Evolutionary conservation across 2,888 invertebrate species (phyloP).

Genomic region (Uropetala carovei): DNA sequence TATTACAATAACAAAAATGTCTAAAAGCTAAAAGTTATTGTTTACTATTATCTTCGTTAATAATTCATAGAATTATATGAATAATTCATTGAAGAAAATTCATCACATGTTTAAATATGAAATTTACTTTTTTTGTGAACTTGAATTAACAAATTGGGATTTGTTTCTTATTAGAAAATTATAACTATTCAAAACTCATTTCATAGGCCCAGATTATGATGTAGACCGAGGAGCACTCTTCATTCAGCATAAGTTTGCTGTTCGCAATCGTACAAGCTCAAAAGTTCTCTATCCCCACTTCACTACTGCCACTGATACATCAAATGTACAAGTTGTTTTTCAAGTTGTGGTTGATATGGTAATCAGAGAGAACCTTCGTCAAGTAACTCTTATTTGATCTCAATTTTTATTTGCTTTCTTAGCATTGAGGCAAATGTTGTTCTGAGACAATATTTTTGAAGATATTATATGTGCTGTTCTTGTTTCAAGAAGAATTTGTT

Average conservation of each 20-base stretch:
- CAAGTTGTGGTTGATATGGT: slow-evolving; percentile 83
- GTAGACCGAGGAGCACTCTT: slow-evolving; percentile 81
- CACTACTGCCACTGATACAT: slow-evolving; percentile 82
- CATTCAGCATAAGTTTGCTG: slow-evolving; percentile 80
- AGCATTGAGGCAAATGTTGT: neutral
- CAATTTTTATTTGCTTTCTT: neutral
- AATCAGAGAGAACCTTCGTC: slow-evolving; percentile 79
- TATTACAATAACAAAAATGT: no score
- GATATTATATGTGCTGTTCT: neutral
- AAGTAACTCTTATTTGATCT: slow-evolving; percentile 76
- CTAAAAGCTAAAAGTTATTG: neutral
- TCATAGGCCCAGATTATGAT: slow-evolving; percentile 79
- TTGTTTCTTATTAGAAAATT: neutral
- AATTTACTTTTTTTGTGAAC: neutral
- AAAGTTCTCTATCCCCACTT: slow-evolving; percentile 82
- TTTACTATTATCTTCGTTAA: neutral
- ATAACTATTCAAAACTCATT: slow-evolving; percentile 65
- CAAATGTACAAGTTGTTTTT: slow-evolving; percentile 82
- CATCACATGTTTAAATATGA: neutral
- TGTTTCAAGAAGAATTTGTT: neutral
- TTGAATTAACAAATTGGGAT: neutral
- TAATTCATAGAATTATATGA: no score
- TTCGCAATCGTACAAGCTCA: slow-evolving; percentile 78
- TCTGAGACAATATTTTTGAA: neutral
- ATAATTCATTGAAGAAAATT: neutral